Conservation (phyloP, 1,140 invertebrate species). For the Thaumatotibia leucotreta region DNA sequence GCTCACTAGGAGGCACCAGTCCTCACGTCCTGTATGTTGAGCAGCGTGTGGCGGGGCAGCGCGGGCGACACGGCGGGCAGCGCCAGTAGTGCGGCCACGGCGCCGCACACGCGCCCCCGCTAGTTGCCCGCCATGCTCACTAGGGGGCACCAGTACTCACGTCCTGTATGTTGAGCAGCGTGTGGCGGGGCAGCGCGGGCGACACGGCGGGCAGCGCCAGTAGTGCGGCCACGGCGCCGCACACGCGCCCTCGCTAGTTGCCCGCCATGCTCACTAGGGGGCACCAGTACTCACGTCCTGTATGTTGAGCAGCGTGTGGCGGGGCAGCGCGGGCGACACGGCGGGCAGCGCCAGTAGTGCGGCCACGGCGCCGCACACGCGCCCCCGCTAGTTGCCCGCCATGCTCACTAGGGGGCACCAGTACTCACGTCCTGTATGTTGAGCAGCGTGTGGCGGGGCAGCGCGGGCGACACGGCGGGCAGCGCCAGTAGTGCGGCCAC, state of each 20-base stretch:
- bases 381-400: conserved; percentile 73
- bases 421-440: conserved; percentile 78
- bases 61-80: conserved; percentile 79
- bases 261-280: conserved; percentile 84
- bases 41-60: conserved; percentile 73
- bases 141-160: conserved; percentile 46
- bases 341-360: conserved; percentile 84
- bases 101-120: conserved; percentile 83
- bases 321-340: too few species aligned
- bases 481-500: conserved; percentile 84
- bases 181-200: conserved; percentile 69
- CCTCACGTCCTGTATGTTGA: conserved; percentile 78
- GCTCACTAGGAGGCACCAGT: conserved; percentile 74
- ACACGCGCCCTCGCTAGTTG: conserved; percentile 81
- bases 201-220: conserved; percentile 83
- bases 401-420: background rate
- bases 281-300: too few species aligned
- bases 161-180: conserved; percentile 78
- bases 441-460: conserved; percentile 74
- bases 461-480: conserved; percentile 77
- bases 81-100: conserved; percentile 83
- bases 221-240: conserved; percentile 83
- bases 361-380: conserved; percentile 83
- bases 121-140: conserved; percentile 67
- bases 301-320: too few species aligned